These are phyloP conservation scores for Ctenochaetus hawaiiensis DNA, from an alignment of 2,797 vertebrate genomes.

Conservation along the genomic window DNA sequence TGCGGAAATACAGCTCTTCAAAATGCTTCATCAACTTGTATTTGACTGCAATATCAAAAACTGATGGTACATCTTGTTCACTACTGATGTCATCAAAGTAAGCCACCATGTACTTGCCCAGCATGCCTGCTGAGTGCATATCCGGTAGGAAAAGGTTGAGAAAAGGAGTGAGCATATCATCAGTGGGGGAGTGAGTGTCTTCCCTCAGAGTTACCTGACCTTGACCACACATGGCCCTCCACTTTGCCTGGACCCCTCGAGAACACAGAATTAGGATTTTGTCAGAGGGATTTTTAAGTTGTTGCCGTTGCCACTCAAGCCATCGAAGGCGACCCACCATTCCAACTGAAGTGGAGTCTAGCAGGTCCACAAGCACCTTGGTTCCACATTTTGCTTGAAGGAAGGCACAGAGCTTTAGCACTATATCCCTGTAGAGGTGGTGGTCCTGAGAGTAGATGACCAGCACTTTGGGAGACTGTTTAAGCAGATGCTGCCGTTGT, in stretches of 20 bases:
- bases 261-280: constrained; percentile 96
- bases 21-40: constrained; percentile 95
- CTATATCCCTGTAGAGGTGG: constrained; percentile 89
- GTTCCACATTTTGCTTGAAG: constrained; percentile 91
- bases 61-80: constrained; percentile 89
- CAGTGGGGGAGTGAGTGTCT: constrained; percentile 85
- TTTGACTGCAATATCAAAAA: constrained; percentile 89
- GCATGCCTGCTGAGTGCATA: constrained; percentile 89
- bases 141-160: constrained; percentile 92
- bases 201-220: constrained; percentile 84
- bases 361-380: constrained; percentile 90
- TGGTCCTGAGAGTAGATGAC: constrained; percentile 96
- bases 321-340: constrained; percentile 89
- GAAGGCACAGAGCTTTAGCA: constrained; percentile 93
- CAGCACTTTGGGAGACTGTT: constrained; percentile 86
- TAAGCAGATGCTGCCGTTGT: not conserved
- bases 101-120: constrained; percentile 92
- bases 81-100: constrained; percentile 91
- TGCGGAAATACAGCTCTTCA: constrained; percentile 93
- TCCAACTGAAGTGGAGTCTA: constrained; percentile 88
- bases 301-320: constrained; percentile 90
- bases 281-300: constrained; percentile 85
- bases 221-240: constrained; percentile 91
- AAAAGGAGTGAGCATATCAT: constrained; percentile 93
- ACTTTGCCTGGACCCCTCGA: constrained; percentile 92